Conservation (phyloP, 2,797 vertebrate genomes). For the Otus scops region DNA sequence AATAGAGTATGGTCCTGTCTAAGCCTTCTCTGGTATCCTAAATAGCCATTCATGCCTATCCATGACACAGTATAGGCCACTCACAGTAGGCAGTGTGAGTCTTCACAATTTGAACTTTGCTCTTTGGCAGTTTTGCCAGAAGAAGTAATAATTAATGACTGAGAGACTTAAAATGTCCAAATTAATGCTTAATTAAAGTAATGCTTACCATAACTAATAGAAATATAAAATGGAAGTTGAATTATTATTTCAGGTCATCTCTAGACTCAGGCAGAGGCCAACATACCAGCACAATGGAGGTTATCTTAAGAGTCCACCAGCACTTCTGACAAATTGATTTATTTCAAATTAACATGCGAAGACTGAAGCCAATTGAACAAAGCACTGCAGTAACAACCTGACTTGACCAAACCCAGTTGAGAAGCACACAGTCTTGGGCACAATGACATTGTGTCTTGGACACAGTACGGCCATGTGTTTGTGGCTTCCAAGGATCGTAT, state of each 20-base stretch:
- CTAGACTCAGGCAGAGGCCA: neutral
- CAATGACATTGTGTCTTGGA: neutral
- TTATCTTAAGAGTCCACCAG: neutral
- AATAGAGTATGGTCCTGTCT: neutral
- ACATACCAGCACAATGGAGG: neutral
- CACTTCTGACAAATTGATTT: neutral
- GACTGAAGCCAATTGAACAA: neutral
- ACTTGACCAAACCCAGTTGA: neutral
- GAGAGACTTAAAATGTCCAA: neutral
- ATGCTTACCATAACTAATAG: neutral
- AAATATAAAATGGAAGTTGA: neutral
- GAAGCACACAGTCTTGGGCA: neutral
- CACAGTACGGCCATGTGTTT: neutral
- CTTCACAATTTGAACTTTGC: neutral
- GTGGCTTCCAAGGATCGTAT: neutral
- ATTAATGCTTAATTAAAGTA: neutral
- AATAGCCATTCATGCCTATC: neutral
- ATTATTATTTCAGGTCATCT: neutral
- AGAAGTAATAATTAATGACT: neutral
- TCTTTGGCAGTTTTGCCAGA: conserved; percentile 8
- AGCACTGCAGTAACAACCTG: neutral
- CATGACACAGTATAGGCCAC: neutral
- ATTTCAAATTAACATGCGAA: neutral
- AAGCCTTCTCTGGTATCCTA: neutral
- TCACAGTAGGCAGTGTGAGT: neutral